A percentile compares a stretch with the other conserved stretches of the same genome.
phyloP scores from a whole-genome alignment of 2,113 vertebrate genomes.

The Taurulus bubalis region DNA sequence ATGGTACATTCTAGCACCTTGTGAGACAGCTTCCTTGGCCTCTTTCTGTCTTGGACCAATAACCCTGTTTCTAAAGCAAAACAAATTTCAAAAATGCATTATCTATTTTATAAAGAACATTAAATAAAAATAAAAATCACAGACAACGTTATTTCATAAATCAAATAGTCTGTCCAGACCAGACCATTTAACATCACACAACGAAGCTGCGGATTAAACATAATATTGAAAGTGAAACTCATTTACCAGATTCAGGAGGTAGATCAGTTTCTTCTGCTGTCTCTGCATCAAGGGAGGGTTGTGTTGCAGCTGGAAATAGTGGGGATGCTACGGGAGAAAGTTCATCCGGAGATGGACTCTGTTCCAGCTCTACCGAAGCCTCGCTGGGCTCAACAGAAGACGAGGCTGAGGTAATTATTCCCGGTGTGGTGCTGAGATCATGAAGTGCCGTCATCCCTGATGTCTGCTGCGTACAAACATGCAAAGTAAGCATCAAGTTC shows the following conservation, averaged over 20 bases:
- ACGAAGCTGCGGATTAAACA: background rate
- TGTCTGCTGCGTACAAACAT: conserved; percentile 37
- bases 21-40: conserved; percentile 91
- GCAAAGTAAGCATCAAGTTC: background rate
- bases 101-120: background rate
- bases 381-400: conserved; percentile 34
- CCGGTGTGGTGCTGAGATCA: conserved; percentile 37
- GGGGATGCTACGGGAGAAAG: conserved; percentile 21
- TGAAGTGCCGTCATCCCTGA: conserved; percentile 36
- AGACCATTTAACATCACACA: background rate
- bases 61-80: conserved; percentile 26
- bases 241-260: conserved; percentile 69
- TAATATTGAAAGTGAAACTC: background rate
- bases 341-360: conserved; percentile 42
- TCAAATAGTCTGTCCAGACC: background rate
- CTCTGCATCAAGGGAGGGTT: conserved; percentile 27
- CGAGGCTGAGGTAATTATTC: conserved; percentile 45
- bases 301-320: conserved; percentile 24
- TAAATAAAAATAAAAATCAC: background rate
- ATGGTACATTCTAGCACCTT: conserved; percentile 90
- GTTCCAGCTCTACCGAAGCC: conserved; percentile 36
- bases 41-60: conserved; percentile 85
- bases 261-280: conserved; percentile 60
- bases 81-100: background rate
- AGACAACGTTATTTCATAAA: background rate